Evolutionary conservation across 23 tunicate genomes (phyloP), one percentile per base, ranked within the genome.

Genomic region (Clavelina lepadiformis): DNA sequence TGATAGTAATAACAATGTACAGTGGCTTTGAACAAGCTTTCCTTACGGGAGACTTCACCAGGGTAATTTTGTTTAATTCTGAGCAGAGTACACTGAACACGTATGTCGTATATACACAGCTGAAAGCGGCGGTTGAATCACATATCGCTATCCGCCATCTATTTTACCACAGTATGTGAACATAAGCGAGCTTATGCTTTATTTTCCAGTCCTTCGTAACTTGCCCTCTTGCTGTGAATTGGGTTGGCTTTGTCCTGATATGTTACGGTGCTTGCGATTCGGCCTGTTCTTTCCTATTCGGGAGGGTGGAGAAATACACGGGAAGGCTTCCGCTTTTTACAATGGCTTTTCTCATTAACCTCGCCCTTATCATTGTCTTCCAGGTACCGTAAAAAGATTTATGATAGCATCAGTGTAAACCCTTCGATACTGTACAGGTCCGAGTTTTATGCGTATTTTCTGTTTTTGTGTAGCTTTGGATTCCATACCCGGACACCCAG

Each of bases 1-100:
- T 91, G 49, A 91, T 91, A 3, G 61, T 73, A 2, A 77, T 91
- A 2, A 91, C 98, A 35, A 91, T 91, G 85, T 91, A 91, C 75
- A 69, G 81, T 65, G 98, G 98, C 7, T 82, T 91, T 37, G 98
- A 91, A 45, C 98, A 91, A 68, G 91, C 98, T 1, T 83, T 83
- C 34, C 22, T 91, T 7, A 83, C 85, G 19, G 98, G 85, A 31
- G 91, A 83, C 51, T 83, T 44, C 54, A 91, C 98, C 0, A 83
- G 91, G 74, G 96, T 88, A 63, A 33, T 21, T 51, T 32, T 31
- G n/a, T 68, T 54, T 22, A 19, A 19, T n/a, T 54, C 23, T 13
- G 8, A 7, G 8, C 26, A 54, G n/a, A n/a, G n/a, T n/a, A n/a
- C n/a, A n/a, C n/a, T n/a, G 18, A 44, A 44, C 18, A 44, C 13